phyloP scores from a whole-genome alignment of 35 echinoderm and acorn worm genomes.

The Chiridota heheva region DNA sequence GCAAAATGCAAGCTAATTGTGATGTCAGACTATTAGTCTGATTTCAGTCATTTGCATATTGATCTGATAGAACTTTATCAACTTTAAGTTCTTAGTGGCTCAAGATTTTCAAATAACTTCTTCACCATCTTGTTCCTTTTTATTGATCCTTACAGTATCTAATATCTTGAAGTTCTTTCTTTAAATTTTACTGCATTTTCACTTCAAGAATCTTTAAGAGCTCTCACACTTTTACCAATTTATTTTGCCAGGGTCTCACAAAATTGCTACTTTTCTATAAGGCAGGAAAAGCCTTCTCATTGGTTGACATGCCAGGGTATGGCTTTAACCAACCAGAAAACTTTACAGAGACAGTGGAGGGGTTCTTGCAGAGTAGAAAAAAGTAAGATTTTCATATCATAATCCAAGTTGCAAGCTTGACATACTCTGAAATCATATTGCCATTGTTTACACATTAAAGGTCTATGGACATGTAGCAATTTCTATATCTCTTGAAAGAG shows the following conservation, averaged over 20 bases:
- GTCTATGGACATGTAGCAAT: neutral
- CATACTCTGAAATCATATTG: neutral
- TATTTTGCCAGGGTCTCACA: slow-evolving; percentile 75
- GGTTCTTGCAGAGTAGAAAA: slow-evolving; percentile 64
- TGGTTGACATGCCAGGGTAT: slow-evolving; percentile 92
- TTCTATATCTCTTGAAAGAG: neutral
- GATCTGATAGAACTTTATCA: no score
- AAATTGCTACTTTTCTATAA: slow-evolving; percentile 79
- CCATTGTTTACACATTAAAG: neutral
- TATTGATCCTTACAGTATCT: no score
- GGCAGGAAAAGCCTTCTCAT: slow-evolving; percentile 50
- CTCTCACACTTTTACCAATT: neutral
- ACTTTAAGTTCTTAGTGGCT: no score
- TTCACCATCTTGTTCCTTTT: no score
- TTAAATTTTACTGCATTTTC: neutral
- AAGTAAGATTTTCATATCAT: slow-evolving; percentile 50
- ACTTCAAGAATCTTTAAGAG: neutral
- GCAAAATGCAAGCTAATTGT: no score
- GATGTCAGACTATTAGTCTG: no score
- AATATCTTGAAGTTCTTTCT: neutral
- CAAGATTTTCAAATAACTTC: no score
- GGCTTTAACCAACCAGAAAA: slow-evolving; percentile 76
- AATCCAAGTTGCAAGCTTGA: neutral
- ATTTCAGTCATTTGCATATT: no score
- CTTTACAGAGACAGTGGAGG: slow-evolving; percentile 79